Percentiles rank a stretch among this genome's conserved stretches.
Evolutionary conservation across 2,797 vertebrate species (phyloP).

Genomic region (Catharus ustulatus): DNA sequence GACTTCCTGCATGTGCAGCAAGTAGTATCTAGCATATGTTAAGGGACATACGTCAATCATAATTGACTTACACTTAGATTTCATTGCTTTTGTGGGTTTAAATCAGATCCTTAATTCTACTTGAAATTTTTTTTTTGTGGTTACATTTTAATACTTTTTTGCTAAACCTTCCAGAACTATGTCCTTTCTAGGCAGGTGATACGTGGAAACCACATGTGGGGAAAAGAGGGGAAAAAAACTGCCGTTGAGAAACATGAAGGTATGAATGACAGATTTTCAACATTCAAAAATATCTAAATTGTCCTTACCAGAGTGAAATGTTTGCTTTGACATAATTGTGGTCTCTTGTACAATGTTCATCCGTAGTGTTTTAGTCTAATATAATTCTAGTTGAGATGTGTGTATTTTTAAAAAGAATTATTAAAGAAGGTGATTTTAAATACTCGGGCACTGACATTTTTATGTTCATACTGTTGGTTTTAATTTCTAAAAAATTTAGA

Average conservation of each 20-base stretch:
- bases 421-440: conserved; percentile 1
- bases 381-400: conserved; percentile 39
- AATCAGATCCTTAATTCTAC: conserved; percentile 52
- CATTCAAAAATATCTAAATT: conserved; percentile 63
- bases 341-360: conserved; percentile 26
- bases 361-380: conserved; percentile 9
- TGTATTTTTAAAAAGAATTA: conserved; percentile 10
- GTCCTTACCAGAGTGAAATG: conserved; percentile 44
- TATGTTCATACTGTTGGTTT: background rate
- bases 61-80: conserved; percentile 34
- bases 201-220: conserved; percentile 41
- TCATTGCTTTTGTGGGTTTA: conserved; percentile 51
- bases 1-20: background rate
- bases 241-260: conserved; percentile 53
- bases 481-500: background rate
- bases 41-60: conserved; percentile 38
- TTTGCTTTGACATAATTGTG: conserved; percentile 46
- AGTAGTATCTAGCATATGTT: conserved; percentile 7
- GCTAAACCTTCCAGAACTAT: conserved; percentile 57
- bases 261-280: conserved; percentile 57
- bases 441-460: background rate
- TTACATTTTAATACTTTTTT: conserved; percentile 35
- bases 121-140: conserved; percentile 56
- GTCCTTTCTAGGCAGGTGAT: conserved; percentile 51
- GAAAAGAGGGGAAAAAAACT: conserved; percentile 31